phyloP scores from a whole-genome alignment of 2,797 vertebrate genomes.

The Phrynocephalus forsythii region DNA sequence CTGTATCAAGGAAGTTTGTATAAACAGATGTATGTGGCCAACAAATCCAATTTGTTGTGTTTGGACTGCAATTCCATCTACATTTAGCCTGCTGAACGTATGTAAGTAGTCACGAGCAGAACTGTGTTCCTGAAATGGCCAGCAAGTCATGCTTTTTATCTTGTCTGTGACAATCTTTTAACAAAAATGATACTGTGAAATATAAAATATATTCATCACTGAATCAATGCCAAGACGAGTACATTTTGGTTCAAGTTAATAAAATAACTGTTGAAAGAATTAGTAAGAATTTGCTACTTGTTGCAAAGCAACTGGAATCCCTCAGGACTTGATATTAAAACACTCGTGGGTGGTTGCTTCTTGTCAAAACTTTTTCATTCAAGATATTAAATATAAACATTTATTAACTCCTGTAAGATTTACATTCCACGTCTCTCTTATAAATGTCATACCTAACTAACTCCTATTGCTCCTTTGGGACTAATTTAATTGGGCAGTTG shows the following conservation, averaged over 20 bases:
- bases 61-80: not conserved
- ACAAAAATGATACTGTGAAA: not conserved
- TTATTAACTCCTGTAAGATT: conserved; percentile 73
- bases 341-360: conserved; percentile 66
- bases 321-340: conserved; percentile 40
- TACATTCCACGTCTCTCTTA: conserved; percentile 63
- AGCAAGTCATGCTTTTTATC: not conserved
- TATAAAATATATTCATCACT: conserved; percentile 48
- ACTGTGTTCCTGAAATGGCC: not conserved
- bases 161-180: not conserved
- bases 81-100: not conserved
- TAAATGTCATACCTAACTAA: conserved; percentile 66
- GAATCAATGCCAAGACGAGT: conserved; percentile 71
- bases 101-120: not conserved
- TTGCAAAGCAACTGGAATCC: conserved; percentile 44
- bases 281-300: conserved; percentile 75
- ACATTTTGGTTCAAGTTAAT: conserved; percentile 74
- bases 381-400: conserved; percentile 73
- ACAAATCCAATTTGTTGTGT: not conserved
- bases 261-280: conserved; percentile 71
- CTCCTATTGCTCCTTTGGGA: conserved; percentile 65
- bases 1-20: not conserved
- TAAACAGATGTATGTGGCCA: not conserved
- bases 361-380: conserved; percentile 73
- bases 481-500: conserved; percentile 68